Percentiles rank a stretch among this genome's conserved stretches.
phyloP scores from a whole-genome alignment of 2,113 vertebrate species.

The Anhinga rufa region DNA sequence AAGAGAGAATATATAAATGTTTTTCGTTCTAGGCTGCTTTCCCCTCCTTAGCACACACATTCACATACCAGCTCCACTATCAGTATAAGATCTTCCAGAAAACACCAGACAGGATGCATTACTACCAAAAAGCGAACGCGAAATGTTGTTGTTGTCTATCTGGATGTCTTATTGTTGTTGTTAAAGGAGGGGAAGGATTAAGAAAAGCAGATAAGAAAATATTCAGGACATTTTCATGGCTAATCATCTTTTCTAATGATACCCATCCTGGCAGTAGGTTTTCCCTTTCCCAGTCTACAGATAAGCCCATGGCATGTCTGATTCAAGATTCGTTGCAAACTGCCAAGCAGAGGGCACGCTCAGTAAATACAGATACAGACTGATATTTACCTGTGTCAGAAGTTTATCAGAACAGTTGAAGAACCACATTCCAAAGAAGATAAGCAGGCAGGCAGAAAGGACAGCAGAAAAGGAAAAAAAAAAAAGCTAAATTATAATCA shows the following conservation, averaged over 20 bases:
- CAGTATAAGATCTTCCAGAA: background rate
- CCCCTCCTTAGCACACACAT: background rate
- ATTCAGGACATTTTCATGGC: background rate
- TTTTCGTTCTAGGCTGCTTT: background rate
- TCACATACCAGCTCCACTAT: background rate
- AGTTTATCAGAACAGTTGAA: constrained; percentile 25
- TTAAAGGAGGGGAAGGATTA: background rate
- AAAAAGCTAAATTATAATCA: background rate
- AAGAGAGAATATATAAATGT: background rate
- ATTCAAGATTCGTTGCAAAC: background rate
- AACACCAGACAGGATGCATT: background rate
- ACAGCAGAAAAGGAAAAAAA: background rate
- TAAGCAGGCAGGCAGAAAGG: background rate
- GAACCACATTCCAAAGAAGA: constrained; percentile 21
- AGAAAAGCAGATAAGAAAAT: background rate
- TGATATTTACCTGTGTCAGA: constrained; percentile 27
- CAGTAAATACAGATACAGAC: background rate
- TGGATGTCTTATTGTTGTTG: background rate
- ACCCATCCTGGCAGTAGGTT: background rate
- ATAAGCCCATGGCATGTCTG: too few relatives aligned
- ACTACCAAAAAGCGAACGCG: background rate
- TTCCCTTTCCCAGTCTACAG: background rate
- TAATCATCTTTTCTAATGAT: background rate
- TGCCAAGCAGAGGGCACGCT: background rate
- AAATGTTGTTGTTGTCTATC: background rate